Conservation (phyloP, 2,888 invertebrate species). For the Ypsolopha sequella region DNA sequence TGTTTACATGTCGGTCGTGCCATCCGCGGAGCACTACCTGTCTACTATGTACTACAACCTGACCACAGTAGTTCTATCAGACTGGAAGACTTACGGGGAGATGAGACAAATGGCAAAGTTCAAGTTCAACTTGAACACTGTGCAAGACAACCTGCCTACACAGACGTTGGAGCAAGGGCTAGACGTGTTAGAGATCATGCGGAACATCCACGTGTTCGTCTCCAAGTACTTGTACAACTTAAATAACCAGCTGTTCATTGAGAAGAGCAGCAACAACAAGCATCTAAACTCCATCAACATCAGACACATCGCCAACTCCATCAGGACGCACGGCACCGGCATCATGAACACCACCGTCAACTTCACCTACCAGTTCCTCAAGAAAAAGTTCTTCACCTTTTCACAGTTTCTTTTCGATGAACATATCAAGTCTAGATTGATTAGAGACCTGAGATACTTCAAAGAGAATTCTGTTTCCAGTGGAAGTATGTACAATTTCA, state of each 20-base stretch:
- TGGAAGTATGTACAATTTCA: slow-evolving; percentile 84
- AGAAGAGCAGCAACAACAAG: slow-evolving; percentile 91
- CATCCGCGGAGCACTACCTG: slow-evolving; percentile 88
- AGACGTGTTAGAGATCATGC: slow-evolving; percentile 97
- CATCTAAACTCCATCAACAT: slow-evolving; percentile 96
- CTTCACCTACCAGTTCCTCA: slow-evolving; percentile 93
- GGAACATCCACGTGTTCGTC: slow-evolving; percentile 95
- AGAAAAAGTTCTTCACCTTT: slow-evolving; percentile 93
- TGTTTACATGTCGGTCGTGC: slow-evolving; percentile 73
- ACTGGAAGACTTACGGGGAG: slow-evolving; percentile 97
- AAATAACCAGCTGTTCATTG: slow-evolving; percentile 96
- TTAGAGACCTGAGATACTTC: slow-evolving; percentile 89
- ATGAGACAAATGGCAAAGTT: slow-evolving; percentile 94
- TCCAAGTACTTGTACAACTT: slow-evolving; percentile 94
- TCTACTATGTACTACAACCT: slow-evolving; percentile 97
- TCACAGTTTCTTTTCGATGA: slow-evolving; percentile 99
- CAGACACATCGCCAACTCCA: slow-evolving; percentile 95
- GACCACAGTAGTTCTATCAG: slow-evolving; percentile 96
- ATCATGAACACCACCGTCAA: slow-evolving; percentile 96
- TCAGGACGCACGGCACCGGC: slow-evolving; percentile 96
- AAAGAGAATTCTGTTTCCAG: slow-evolving; percentile 77
- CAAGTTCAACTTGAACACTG: slow-evolving; percentile 83
- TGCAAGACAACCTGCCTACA: slow-evolving; percentile 95
- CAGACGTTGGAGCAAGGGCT: slow-evolving; percentile 97
- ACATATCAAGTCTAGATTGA: slow-evolving; percentile 93